phyloP scores from a whole-genome alignment of 2,797 vertebrate genomes.

The Nyctalus aviator region DNA sequence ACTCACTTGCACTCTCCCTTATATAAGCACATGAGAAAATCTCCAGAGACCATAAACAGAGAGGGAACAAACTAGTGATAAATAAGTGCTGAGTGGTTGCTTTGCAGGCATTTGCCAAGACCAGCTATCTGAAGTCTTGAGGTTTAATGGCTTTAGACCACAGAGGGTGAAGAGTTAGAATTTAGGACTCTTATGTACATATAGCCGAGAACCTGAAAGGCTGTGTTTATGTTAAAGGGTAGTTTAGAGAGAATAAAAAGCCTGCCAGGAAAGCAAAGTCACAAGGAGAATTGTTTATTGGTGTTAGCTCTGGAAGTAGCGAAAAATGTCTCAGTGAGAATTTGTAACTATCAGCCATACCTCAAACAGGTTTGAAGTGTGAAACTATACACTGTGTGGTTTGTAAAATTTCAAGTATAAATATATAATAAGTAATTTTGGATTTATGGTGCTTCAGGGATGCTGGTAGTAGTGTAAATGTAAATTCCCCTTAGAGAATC shows the following conservation, averaged over 20 bases:
- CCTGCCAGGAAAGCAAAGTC: background rate
- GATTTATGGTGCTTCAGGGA: background rate
- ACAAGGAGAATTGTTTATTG: background rate
- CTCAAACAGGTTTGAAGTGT: background rate
- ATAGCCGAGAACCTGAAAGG: background rate
- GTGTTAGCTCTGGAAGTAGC: background rate
- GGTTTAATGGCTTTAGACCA: conserved; percentile 35
- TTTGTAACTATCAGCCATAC: background rate
- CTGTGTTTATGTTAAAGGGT: background rate
- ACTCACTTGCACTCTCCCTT: background rate
- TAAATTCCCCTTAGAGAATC: conserved; percentile 10
- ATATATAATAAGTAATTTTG: background rate
- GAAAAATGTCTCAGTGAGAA: background rate
- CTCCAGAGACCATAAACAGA: background rate
- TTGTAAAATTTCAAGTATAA: conserved; percentile 1
- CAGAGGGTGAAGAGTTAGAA: conserved; percentile 30
- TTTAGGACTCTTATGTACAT: background rate
- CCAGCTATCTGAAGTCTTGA: background rate
- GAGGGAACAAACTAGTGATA: background rate
- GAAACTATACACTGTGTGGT: background rate
- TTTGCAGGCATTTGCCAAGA: background rate
- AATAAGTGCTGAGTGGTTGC: background rate
- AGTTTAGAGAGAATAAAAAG: background rate
- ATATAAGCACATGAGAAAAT: background rate
- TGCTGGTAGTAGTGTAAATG: background rate